Percentiles rank a stretch among this genome's conserved stretches.
Evolutionary conservation across 2,113 vertebrate genomes (phyloP).

Genomic region (Odobenus rosmarus): DNA sequence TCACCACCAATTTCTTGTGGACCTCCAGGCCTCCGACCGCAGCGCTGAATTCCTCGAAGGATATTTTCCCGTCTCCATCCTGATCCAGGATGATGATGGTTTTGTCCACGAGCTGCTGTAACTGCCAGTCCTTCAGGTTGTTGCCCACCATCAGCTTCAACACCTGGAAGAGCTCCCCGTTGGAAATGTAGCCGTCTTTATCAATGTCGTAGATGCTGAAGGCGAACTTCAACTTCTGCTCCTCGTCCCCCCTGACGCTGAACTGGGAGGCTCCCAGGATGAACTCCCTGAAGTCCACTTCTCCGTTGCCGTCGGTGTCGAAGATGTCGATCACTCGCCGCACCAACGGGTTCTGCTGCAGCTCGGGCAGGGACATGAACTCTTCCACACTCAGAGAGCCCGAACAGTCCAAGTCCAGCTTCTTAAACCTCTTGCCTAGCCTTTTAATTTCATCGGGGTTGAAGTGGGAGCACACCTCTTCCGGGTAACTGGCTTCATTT

Average conservation of each 20-base stretch:
- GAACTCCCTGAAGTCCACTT: constrained; percentile 98
- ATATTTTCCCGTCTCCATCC: constrained; percentile 97
- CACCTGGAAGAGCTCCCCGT: constrained; percentile 98
- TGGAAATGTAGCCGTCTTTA: constrained; percentile 97
- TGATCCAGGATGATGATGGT: constrained; percentile 97
- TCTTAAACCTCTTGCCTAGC: constrained; percentile 96
- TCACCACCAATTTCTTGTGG: constrained; percentile 93
- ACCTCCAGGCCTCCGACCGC: constrained; percentile 88
- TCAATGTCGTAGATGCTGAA: constrained; percentile 98
- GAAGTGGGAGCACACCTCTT: constrained; percentile 70
- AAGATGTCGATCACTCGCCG: constrained; percentile 97
- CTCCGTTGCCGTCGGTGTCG: constrained; percentile 95
- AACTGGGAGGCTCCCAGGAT: constrained; percentile 96
- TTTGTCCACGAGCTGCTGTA: constrained; percentile 99
- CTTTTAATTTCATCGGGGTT: constrained; percentile 96
- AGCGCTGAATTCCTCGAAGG: constrained; percentile 96
- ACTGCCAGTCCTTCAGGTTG: constrained; percentile 96
- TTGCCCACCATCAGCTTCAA: constrained; percentile 98
- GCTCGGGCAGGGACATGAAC: constrained; percentile 94
- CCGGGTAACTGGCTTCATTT: constrained; percentile 50
- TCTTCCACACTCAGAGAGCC: constrained; percentile 95
- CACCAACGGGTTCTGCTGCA: constrained; percentile 95
- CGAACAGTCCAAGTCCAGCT: constrained; percentile 96
- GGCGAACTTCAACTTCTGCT: constrained; percentile 96
- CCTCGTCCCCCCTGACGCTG: constrained; percentile 95